phyloP scores from a whole-genome alignment of 1,140 invertebrate genomes.

The Rhopalosiphum maidis region DNA sequence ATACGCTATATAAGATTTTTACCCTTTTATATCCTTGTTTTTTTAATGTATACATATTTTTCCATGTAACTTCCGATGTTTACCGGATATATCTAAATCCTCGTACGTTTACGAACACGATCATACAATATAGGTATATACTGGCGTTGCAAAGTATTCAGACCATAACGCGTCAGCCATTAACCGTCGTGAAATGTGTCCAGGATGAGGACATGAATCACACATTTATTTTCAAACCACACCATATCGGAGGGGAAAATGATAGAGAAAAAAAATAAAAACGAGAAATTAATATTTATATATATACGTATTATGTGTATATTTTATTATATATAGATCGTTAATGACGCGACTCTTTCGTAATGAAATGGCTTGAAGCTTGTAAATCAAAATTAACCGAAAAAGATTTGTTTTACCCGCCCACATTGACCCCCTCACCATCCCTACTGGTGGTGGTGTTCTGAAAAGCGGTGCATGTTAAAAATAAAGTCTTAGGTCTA shows the following conservation, averaged over 20 bases:
- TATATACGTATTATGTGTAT: background rate
- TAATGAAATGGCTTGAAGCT: conserved; percentile 35
- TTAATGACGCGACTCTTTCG: conserved; percentile 40
- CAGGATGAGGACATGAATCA: conserved; percentile 7
- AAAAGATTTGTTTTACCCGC: conserved; percentile 50
- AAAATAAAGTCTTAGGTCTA: conserved; percentile 54
- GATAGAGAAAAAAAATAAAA: background rate
- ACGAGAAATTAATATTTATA: background rate
- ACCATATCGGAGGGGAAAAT: background rate
- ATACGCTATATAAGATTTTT: background rate
- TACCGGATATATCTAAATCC: background rate
- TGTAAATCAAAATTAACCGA: conserved; percentile 57
- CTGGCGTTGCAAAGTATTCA: background rate
- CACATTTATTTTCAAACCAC: conserved; percentile 49
- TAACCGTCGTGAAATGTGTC: conserved; percentile 20
- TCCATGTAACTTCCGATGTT: conserved; percentile 2
- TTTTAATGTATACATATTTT: background rate
- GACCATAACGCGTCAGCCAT: conserved; percentile 15
- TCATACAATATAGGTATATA: background rate
- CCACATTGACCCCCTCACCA: background rate
- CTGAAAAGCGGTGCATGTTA: conserved; percentile 19
- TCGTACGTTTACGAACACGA: background rate
- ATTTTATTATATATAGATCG: background rate
- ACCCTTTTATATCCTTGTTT: background rate
- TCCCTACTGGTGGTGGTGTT: background rate